These are phyloP conservation scores for Nicator chloris DNA, from an alignment of 2,113 vertebrate genomes.

Conservation along the genomic window DNA sequence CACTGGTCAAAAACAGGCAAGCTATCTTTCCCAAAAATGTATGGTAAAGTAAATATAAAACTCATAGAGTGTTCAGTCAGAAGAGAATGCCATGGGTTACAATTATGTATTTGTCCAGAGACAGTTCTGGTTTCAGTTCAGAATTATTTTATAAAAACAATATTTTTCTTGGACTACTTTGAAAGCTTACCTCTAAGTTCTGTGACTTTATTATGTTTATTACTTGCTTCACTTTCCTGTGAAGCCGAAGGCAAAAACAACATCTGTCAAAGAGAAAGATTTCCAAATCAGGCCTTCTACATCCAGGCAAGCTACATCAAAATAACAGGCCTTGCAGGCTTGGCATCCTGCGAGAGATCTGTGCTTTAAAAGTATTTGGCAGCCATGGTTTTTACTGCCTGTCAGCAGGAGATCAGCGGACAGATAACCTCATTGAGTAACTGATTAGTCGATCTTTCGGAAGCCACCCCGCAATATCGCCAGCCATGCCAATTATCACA, in stretches of 20 bases:
- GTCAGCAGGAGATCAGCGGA: constrained; percentile 25
- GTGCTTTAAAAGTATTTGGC: constrained; percentile 8
- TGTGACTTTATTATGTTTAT: constrained; percentile 42
- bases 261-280: constrained; percentile 13
- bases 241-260: constrained; percentile 34
- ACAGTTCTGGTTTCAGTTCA: background rate
- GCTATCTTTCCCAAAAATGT: background rate
- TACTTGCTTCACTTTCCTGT: constrained; percentile 4
- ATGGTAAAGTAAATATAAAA: background rate
- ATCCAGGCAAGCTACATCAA: constrained; percentile 30
- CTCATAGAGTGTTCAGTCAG: background rate
- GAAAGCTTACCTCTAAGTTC: constrained; percentile 49
- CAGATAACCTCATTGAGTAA: constrained; percentile 10
- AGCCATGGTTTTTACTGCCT: background rate
- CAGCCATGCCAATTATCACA: background rate
- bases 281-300: constrained; percentile 5
- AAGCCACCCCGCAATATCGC: background rate
- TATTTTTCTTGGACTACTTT: constrained; percentile 63
- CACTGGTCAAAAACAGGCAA: background rate
- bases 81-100: background rate
- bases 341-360: constrained; percentile 6
- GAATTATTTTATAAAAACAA: constrained; percentile 51
- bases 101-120: background rate
- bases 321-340: constrained; percentile 40
- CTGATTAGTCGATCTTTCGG: background rate